phyloP scores from a whole-genome alignment of 2,113 vertebrate species.

The Leptosomus discolor region DNA sequence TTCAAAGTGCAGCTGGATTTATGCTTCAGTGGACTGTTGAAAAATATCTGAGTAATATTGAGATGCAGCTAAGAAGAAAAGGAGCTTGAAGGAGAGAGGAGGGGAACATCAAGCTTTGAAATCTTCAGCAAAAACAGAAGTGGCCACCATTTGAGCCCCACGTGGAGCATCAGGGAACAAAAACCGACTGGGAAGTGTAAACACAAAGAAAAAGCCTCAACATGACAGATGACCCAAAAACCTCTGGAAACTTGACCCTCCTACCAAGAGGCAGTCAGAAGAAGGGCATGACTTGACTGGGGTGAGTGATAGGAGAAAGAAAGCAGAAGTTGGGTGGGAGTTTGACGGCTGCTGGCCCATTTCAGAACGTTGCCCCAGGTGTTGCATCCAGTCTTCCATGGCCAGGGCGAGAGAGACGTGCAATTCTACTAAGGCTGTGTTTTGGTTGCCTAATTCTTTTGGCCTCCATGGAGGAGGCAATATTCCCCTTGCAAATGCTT shows the following conservation, averaged over 20 bases:
- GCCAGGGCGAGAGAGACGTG: fast-evolving
- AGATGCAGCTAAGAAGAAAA: not conserved
- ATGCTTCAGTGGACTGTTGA: not conserved
- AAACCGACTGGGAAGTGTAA: fast-evolving
- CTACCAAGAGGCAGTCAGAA: not conserved
- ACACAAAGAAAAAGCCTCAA: not conserved
- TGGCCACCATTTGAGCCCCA: not conserved
- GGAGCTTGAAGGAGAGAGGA: not conserved
- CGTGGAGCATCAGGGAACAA: not conserved
- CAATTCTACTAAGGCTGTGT: not conserved
- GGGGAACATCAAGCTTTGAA: not conserved
- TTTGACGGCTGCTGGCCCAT: not conserved
- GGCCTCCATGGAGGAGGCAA: not conserved
- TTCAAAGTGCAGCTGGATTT: not conserved
- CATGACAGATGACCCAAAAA: not conserved
- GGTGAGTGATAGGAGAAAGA: not conserved
- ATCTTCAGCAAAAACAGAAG: not conserved
- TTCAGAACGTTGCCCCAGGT: not conserved
- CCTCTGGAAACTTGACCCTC: not conserved
- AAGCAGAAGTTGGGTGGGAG: not conserved
- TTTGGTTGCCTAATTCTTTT: not conserved
- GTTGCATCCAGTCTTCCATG: not conserved
- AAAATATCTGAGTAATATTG: not conserved
- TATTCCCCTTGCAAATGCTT: constrained; percentile 10
- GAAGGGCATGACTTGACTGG: not conserved